These are phyloP conservation scores for human DNA, from an alignment of 2,113 vertebrate species.

Conservation along the genomic window DNA sequence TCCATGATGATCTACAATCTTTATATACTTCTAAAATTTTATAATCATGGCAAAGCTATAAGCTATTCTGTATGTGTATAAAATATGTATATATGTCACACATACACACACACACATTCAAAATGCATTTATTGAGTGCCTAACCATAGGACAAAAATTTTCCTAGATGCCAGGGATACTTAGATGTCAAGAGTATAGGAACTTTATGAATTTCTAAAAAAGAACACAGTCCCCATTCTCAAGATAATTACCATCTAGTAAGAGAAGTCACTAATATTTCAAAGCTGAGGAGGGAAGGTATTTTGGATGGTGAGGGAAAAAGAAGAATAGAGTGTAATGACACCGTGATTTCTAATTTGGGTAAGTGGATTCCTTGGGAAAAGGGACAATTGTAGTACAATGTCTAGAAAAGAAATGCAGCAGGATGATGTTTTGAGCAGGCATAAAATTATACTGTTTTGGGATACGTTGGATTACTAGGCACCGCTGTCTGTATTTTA, in stretches of 20 bases:
- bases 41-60: not conserved
- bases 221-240: not conserved
- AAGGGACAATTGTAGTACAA: not conserved
- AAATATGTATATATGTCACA: not conserved
- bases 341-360: not conserved
- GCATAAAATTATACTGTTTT: not conserved
- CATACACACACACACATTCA: not conserved
- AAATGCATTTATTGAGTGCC: not conserved
- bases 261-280: not conserved
- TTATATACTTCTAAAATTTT: constrained; percentile 13
- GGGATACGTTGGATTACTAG: not conserved
- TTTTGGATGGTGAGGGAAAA: not conserved
- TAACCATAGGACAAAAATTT: not conserved
- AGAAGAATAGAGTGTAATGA: not conserved
- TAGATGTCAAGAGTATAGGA: not conserved
- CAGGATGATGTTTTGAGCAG: not conserved
- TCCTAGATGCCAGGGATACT: not conserved
- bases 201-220: not conserved
- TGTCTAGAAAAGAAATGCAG: not conserved
- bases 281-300: not conserved
- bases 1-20: not conserved
- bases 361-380: not conserved
- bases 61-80: not conserved
- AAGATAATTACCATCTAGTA: not conserved
- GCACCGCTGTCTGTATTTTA: not conserved